Base-by-base conservation (phyloP, 2,797 vertebrate species). In the Esox lucius region DNA sequence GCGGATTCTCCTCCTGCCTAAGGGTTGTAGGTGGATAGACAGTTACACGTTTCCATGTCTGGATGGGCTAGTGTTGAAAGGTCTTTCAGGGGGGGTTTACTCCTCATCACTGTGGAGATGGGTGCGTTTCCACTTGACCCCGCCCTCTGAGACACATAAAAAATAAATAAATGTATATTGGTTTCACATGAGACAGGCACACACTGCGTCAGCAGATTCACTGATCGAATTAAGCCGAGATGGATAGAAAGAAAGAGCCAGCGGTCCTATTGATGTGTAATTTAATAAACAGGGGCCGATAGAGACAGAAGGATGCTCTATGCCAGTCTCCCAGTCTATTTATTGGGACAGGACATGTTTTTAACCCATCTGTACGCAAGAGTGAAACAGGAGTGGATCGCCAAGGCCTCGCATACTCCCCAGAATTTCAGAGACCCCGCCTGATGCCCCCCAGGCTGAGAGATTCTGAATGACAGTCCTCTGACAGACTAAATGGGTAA, bases 131-230 rank as follows among this genome's bases (percentile, higher is more conserved):
- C 19, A 3, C n/a, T 24, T 24, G 17, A 7, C 53, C 53, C n/a
- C 49, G 8, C 16, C 53, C 59, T 65, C 59, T 4, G 48, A 68
- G 73, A 59, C 48, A 74, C 48, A 82, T 75, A 84, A 75, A 86
- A 79, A 83, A 84, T 88, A 87, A 87, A 88, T 90, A 90, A 89
- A 84, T 89, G 84, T 83, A 96, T 97, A 97, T 96, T 94, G 91
- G 87, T 95, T 95, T 96, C 95, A 96, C 95, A 95, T 97, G 96
- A 96, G 94, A 81, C 82, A 89, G 94, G 86, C 89, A 80, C 90
- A 90, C 91, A 92, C 91, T 91, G 89, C 90, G 93, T 95, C 94
- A 94, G 93, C 94, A 94, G 93, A 94, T 95, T 91, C 91, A 90
- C 91, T 96, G 94, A 97, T 96, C 95, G 89, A 95, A 96, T 96